phyloP scores from a whole-genome alignment of 2,888 invertebrate species.

The Beris morrisii region DNA sequence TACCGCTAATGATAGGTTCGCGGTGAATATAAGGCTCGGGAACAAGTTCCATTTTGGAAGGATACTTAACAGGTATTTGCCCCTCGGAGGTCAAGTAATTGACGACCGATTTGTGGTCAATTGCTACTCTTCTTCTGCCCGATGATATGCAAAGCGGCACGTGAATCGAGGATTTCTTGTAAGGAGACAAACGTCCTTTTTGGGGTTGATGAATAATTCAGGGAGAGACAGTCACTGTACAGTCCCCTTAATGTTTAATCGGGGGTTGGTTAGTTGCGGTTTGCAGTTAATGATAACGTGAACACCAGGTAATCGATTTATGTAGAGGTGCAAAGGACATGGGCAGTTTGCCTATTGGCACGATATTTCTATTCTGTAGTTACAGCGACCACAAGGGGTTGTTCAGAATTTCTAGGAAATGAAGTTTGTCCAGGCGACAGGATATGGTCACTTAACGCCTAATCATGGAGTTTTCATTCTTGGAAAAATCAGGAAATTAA shows the following conservation, averaged over 20 bases:
- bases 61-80: neutral
- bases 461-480: neutral
- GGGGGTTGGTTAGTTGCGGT: slow-evolving; percentile 20
- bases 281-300: neutral
- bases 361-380: neutral
- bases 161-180: neutral
- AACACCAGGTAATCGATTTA: slow-evolving; percentile 3
- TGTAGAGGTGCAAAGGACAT: slow-evolving; percentile 5
- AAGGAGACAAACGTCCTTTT: too few relatives aligned
- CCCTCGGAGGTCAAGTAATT: slow-evolving; percentile 13
- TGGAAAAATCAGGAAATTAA: neutral
- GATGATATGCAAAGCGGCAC: neutral
- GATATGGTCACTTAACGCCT: neutral
- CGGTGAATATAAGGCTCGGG: neutral
- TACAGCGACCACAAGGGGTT: neutral
- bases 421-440: slow-evolving; percentile 14
- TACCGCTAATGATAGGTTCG: slow-evolving; percentile 36
- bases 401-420: slow-evolving; percentile 1
- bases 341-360: slow-evolving; percentile 15
- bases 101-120: slow-evolving; percentile 16
- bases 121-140: neutral
- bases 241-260: slow-evolving; percentile 4
- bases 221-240: neutral
- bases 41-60: slow-evolving; percentile 13
- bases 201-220: slow-evolving; percentile 25